Evolutionary conservation across 2,797 vertebrate species (phyloP).

Genomic region (Diceros bicornis): DNA sequence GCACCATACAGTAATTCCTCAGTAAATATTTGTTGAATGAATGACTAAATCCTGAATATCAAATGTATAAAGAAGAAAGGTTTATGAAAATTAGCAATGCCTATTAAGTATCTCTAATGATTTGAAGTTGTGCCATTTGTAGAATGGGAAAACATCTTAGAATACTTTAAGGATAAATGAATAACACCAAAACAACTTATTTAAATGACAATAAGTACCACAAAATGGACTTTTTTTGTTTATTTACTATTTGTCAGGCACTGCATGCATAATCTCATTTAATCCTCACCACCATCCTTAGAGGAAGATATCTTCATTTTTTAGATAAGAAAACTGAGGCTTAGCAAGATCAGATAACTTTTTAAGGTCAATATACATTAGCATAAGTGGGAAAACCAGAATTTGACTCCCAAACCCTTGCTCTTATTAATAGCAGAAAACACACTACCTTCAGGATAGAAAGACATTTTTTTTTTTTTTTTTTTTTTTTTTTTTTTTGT

Average conservation of each 20-base stretch:
- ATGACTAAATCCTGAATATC: slow-evolving; percentile 1
- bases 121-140: not conserved
- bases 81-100: not conserved
- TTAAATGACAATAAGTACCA: slow-evolving; percentile 19
- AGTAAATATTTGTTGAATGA: slow-evolving; percentile 1
- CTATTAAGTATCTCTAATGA: not conserved
- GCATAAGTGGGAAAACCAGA: not conserved
- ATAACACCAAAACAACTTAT: not conserved
- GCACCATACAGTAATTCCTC: not conserved
- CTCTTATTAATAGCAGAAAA: not conserved
- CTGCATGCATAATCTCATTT: not conserved
- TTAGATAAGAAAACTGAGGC: not conserved
- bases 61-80: not conserved
- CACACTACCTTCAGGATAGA: not conserved
- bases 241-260: not conserved
- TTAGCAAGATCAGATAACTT: not conserved
- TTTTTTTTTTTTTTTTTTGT: no score
- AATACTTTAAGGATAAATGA: slow-evolving; percentile 7
- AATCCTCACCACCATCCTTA: not conserved
- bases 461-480: slow-evolving; percentile 46
- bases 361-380: not conserved
- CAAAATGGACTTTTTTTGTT: not conserved
- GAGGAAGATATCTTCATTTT: not conserved
- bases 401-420: not conserved
- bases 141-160: not conserved